These are phyloP conservation scores for Anisognathus igniventris DNA, from an alignment of 2,797 vertebrate genomes.

Conservation along the genomic window DNA sequence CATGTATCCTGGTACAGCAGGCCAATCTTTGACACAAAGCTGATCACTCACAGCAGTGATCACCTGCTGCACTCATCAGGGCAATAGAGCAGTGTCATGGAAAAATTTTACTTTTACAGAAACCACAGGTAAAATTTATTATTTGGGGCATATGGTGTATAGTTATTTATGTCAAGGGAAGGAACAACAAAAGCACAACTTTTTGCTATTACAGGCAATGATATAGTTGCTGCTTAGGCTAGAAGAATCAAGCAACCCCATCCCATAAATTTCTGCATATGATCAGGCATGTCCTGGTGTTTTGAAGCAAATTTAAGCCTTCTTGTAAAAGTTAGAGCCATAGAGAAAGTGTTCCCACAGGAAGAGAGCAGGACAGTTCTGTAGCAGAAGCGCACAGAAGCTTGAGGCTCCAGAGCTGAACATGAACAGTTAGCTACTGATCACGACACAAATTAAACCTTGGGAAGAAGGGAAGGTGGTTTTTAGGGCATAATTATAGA, in stretches of 20 bases:
- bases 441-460: neutral
- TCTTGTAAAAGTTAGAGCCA: neutral
- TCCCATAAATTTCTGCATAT: neutral
- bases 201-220: neutral
- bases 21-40: neutral
- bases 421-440: neutral
- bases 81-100: neutral
- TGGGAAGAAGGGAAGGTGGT: neutral
- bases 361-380: neutral
- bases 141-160: fast-evolving
- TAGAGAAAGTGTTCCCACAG: neutral
- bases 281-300: neutral
- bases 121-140: neutral
- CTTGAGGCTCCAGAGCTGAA: neutral
- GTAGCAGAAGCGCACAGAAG: neutral
- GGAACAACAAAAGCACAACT: neutral
- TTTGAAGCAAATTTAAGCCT: neutral
- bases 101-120: neutral
- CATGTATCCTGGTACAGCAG: neutral
- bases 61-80: neutral
- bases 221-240: neutral
- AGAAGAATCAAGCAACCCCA: neutral
- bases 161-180: neutral
- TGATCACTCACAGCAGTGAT: neutral
- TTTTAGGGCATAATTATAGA: neutral